phyloP scores from a whole-genome alignment of 1,140 invertebrate genomes.

The Cotesia typhae region DNA sequence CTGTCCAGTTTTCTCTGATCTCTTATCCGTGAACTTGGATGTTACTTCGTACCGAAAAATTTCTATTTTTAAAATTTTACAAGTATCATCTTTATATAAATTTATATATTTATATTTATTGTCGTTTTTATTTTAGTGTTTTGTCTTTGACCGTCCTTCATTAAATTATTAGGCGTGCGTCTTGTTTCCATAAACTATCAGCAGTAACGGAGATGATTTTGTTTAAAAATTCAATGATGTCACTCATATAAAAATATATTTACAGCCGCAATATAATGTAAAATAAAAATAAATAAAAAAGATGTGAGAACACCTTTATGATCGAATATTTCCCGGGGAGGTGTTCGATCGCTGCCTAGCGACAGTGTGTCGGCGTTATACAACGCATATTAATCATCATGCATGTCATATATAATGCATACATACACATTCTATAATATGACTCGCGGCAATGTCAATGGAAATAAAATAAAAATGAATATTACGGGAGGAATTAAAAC shows the following conservation, averaged over 20 bases:
- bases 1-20: constrained; percentile 15
- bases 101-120: constrained; percentile 2
- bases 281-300: background rate
- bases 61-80: constrained; percentile 18
- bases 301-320: constrained; percentile 20
- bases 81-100: background rate
- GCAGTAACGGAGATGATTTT: too few relatives aligned
- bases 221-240: background rate
- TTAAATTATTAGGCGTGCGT: too few relatives aligned
- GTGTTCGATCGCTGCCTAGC: background rate
- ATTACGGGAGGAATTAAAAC: too few relatives aligned
- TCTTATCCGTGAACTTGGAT: constrained; percentile 25
- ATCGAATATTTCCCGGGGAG: constrained; percentile 17
- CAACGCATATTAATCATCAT: background rate
- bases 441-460: too few relatives aligned
- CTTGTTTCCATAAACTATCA: too few relatives aligned
- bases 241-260: background rate
- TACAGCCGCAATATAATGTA: background rate
- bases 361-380: constrained; percentile 22
- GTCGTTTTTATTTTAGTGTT: background rate
- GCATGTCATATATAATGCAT: too few relatives aligned
- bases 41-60: background rate
- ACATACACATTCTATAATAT: too few relatives aligned
- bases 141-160: background rate
- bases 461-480: too few relatives aligned